These are phyloP conservation scores for Rhynchotus rufescens DNA, from an alignment of 2,797 vertebrate genomes.

Conservation along the genomic window DNA sequence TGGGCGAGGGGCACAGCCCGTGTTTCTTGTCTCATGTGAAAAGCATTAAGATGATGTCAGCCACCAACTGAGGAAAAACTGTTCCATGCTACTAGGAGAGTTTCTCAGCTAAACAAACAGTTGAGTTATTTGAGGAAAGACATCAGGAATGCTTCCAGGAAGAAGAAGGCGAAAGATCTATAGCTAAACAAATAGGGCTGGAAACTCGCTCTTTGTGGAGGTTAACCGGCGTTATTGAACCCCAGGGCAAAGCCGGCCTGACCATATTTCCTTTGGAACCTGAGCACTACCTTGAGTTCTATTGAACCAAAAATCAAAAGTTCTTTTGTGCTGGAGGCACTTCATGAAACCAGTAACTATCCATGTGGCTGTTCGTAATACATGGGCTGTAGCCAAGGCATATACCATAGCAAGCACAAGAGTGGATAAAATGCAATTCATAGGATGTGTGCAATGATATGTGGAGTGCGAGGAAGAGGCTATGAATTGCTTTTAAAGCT, in stretches of 20 bases:
- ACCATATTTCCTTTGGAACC: not conserved
- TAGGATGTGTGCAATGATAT: not conserved
- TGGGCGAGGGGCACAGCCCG: not conserved
- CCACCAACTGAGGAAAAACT: slow-evolving; percentile 34
- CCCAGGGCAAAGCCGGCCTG: not conserved
- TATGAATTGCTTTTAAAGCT: not conserved
- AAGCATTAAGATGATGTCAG: slow-evolving; percentile 40
- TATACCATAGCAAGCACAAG: not conserved
- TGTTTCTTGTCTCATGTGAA: slow-evolving; percentile 48
- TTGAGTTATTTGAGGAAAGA: slow-evolving; percentile 46
- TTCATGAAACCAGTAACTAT: not conserved
- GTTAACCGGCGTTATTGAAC: not conserved
- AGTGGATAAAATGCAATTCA: not conserved
- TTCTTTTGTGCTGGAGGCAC: not conserved
- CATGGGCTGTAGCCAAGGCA: not conserved
- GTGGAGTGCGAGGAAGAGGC: not conserved
- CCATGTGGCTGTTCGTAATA: not conserved
- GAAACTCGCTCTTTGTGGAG: not conserved
- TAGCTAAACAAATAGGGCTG: slow-evolving; percentile 7
- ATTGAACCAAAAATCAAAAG: slow-evolving; percentile 22
- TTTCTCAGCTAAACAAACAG: slow-evolving; percentile 55
- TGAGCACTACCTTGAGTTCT: not conserved
- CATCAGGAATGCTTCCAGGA: slow-evolving; percentile 48
- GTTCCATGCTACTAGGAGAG: slow-evolving; percentile 25
- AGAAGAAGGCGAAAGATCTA: not conserved